Base-by-base conservation (phyloP, 1,140 invertebrate genomes). In the Anoplophora glabripennis region DNA sequence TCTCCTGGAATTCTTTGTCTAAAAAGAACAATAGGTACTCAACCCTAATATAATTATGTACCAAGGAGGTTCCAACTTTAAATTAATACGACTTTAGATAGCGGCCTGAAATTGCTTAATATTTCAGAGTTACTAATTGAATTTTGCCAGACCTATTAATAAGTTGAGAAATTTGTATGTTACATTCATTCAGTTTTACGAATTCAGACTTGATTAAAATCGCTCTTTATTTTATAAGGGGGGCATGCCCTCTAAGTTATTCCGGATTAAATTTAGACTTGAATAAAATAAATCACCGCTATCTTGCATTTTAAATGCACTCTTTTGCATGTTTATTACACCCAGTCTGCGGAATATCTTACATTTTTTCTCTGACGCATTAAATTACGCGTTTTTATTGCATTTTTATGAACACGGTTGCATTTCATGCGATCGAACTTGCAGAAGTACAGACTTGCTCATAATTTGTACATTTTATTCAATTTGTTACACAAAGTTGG, bases 71-170 rank as follows among this genome's bases (percentile, higher is more conserved):
- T 55, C 49, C 52, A 48, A 37, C 56, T 44, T 14, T 54, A 45
- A 62, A 62, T 62, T 62, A 57, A 62, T 62, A 53, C 54, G 52
- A 62, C 21, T 62, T 36, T 41, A 62, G 54, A 62, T 57, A 53
- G 41, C 33, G 54, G 37, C 52, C 59, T 55, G 52, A 41, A 65
- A 65, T 61, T 61, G 59, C 54, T 58, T 54, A 48, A 61, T 65
- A 61, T 61, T 61, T 65, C 58, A 61, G 28, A 35, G 18, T 51
- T 56, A 35, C 59, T 65, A 65, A 65, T 65, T 65, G 63, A 65
- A 65, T 65, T 64, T 53, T 56, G 47, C 63, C 51, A 48, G 54
- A 64, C 47, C 54, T 57, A 64, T 64, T 65, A 61, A 61, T 61
- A 64, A 64, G 62, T 60, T 57, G 42, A 44, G 35, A 34, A 51